Evolutionary conservation across 2,888 invertebrate species (phyloP), one percentile per base, ranked within the genome.

Genomic region (Andrena bucephala): DNA sequence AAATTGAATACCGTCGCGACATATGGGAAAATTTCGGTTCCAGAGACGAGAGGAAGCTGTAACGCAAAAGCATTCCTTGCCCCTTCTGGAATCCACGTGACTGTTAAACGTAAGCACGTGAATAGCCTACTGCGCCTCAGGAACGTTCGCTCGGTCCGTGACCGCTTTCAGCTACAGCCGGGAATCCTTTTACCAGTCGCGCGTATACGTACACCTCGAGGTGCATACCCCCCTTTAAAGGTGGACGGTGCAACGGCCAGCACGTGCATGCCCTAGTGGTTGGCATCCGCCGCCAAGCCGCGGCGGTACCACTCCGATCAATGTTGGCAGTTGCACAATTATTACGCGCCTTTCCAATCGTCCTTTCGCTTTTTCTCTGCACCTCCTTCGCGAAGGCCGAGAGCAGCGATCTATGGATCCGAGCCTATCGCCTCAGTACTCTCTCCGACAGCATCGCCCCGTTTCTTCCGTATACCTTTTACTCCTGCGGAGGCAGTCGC

Each of bases 341-440:
- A 66, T 85, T 76, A 70, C 66, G 67, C 52, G 31, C 85, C 85
- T 86, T 85, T 86, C 85, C 85, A 85, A 81, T 73, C 80, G 83
- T 86, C 83, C 85, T 86, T 86, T 86, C 85, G 85, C 85, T 86
- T 85, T 86, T 86, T 76, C 85, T 81, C 67, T 16, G 67, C 68
- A 63, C 66, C 62, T 72, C 65, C 72, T 72, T 72, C 60, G 66
- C 52, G 73, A 73, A 83, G 69, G 77, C 68, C 71, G 76, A n/a
- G 57, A 66, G 6, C 33, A 31, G 33, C 65, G 57, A 54, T 60
- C 67, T 66, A 13, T 16, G 24, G 54, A 33, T 60, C 54, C 7
- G 29, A 20, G 2, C 20, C 24, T 24, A 13, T 13, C 57, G 10
- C 57, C 24, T 16, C 24, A 31, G 29, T 60, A 24, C 42, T 42